These are phyloP conservation scores for Clistopyga incitator DNA, from an alignment of 2,888 invertebrate species.

Conservation along the genomic window DNA sequence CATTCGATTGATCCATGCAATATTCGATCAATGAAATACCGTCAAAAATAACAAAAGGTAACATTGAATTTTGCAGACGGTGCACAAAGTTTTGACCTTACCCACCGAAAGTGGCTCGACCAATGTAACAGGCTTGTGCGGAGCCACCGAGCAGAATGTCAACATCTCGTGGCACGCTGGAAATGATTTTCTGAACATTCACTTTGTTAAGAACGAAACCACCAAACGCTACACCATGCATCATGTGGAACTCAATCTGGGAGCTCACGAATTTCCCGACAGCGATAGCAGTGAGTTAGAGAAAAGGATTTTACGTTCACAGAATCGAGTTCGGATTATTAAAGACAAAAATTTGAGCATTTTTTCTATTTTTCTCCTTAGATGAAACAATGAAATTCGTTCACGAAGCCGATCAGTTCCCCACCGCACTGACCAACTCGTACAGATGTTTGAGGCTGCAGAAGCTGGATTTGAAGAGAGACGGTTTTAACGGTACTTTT, in stretches of 20 bases:
- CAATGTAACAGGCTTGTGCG: slow-evolving; percentile 83
- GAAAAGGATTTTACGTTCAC: too few species aligned
- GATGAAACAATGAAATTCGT: slow-evolving; percentile 83
- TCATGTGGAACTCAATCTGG: slow-evolving; percentile 76
- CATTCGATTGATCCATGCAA: slow-evolving; percentile 6
- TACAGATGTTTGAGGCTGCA: slow-evolving; percentile 90
- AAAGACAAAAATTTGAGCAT: too few species aligned
- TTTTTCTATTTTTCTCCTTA: slow-evolving; percentile 68
- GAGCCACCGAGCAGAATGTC: slow-evolving; percentile 79
- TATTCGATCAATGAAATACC: neutral
- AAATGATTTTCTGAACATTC: slow-evolving; percentile 80
- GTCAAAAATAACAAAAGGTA: slow-evolving; percentile 24
- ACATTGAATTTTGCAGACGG: slow-evolving; percentile 74
- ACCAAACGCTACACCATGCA: slow-evolving; percentile 76
- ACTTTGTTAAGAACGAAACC: slow-evolving; percentile 83
- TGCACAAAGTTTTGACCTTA: slow-evolving; percentile 80
- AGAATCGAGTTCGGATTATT: too few species aligned
- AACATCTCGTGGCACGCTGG: slow-evolving; percentile 81
- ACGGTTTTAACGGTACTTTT: slow-evolving; percentile 74
- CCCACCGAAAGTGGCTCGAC: slow-evolving; percentile 82
- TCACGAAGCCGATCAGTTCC: slow-evolving; percentile 86
- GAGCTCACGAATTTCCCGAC: slow-evolving; percentile 80
- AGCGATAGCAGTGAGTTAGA: slow-evolving; percentile 72
- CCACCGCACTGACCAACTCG: slow-evolving; percentile 88
- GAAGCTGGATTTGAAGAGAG: slow-evolving; percentile 85